These are phyloP conservation scores for Dissostichus mawsoni DNA, from an alignment of 2,113 vertebrate species.

Conservation along the genomic window DNA sequence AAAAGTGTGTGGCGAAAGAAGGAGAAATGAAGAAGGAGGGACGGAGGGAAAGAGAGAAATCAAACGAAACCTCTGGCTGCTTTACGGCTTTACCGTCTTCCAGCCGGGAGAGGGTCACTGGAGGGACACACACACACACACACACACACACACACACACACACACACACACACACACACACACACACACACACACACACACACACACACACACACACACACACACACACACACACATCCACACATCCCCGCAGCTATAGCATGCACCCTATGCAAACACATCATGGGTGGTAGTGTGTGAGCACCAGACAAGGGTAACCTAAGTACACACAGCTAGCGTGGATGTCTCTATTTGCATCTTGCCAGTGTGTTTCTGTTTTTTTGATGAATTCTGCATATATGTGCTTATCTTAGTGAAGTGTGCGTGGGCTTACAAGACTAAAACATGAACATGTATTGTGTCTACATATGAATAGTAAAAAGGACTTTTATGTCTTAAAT, in stretches of 20 bases:
- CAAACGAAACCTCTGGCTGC: conserved; percentile 74
- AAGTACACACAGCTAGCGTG: conserved; percentile 49
- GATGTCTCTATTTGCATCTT: conserved; percentile 25
- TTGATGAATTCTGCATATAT: conserved; percentile 11
- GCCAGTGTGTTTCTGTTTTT: neutral
- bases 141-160: too few relatives aligned
- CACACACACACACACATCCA: conserved; percentile 39
- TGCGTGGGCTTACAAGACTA: neutral
- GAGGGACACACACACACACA: conserved; percentile 48
- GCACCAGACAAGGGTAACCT: conserved; percentile 36
- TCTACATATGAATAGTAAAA: conserved; percentile 29
- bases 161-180: conserved; percentile 42
- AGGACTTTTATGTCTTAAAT: conserved; percentile 45
- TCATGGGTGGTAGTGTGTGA: conserved; percentile 38
- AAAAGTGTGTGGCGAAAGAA: conserved; percentile 9
- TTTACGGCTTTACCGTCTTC: conserved; percentile 65
- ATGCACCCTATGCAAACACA: conserved; percentile 59
- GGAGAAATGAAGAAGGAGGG: conserved; percentile 16
- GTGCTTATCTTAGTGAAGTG: neutral
- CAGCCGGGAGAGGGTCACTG: conserved; percentile 68
- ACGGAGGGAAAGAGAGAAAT: conserved; percentile 57
- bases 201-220: conserved; percentile 44
- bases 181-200: conserved; percentile 47
- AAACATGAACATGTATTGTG: conserved; percentile 7
- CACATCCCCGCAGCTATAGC: conserved; percentile 34